A percentile compares a stretch with the other conserved stretches of the same genome.
phyloP scores from a whole-genome alignment of 1,140 invertebrate species.

The Coboldia fuscipes region DNA sequence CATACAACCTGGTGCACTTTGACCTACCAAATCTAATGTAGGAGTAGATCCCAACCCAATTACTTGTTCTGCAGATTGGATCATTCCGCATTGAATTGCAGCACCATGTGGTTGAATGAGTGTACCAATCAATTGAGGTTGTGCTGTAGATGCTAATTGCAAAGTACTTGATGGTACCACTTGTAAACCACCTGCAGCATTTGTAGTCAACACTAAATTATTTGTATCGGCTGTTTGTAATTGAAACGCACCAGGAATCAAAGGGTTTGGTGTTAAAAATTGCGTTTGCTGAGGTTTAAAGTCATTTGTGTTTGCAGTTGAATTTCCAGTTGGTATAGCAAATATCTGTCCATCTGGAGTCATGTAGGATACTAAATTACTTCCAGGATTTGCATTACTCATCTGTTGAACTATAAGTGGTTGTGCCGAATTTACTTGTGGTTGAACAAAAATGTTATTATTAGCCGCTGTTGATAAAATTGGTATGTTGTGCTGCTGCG shows the following conservation, averaged over 20 bases:
- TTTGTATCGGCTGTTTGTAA: slow-evolving; percentile 18
- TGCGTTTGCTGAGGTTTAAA: slow-evolving; percentile 12
- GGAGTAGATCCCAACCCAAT: slow-evolving; percentile 40
- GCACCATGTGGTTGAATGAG: slow-evolving; percentile 36
- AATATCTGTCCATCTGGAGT: slow-evolving; percentile 13
- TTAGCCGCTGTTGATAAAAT: background rate
- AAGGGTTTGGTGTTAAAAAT: slow-evolving; percentile 8
- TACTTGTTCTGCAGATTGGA: slow-evolving; percentile 31
- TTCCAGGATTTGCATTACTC: slow-evolving; percentile 5
- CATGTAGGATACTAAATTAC: slow-evolving; percentile 19
- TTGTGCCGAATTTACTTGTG: slow-evolving; percentile 3
- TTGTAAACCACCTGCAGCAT: slow-evolving; percentile 11
- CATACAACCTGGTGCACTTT: slow-evolving; percentile 32
- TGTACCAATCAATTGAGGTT: slow-evolving; percentile 25
- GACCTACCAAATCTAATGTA: slow-evolving; percentile 44
- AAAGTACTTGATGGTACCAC: slow-evolving; percentile 9
- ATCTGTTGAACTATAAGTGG: slow-evolving; percentile 13
- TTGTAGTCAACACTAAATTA: slow-evolving; percentile 14
- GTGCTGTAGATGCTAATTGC: slow-evolving; percentile 5
- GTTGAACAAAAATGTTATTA: background rate
- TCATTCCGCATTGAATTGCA: slow-evolving; percentile 29
- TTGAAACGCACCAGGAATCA: slow-evolving; percentile 11
- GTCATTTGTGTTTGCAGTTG: slow-evolving; percentile 7
- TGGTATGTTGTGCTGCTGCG: background rate
- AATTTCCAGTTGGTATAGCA: slow-evolving; percentile 13